Evolutionary conservation across 2,113 vertebrate genomes (phyloP).

Genomic region (Suricata suricatta): DNA sequence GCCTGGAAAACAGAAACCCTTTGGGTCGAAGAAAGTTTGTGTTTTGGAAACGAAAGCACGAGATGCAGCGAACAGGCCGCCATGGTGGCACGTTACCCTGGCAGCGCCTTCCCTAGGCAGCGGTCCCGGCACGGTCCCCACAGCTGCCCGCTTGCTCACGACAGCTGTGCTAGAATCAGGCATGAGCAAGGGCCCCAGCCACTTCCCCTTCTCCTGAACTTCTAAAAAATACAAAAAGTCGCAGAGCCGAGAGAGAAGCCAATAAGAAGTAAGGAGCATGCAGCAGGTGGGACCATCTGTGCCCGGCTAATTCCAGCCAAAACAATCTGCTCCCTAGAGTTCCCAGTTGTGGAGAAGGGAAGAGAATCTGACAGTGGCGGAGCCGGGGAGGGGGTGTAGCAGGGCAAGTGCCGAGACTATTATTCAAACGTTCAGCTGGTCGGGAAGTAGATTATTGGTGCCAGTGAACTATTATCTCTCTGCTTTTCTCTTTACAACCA

Average conservation of each 20-base stretch:
- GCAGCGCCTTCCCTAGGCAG: neutral
- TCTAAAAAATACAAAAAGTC: conserved; percentile 79
- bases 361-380: conserved; percentile 70
- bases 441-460: conserved; percentile 69
- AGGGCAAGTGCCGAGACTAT: conserved; percentile 62
- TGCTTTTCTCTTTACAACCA: conserved; percentile 64
- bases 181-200: conserved; percentile 80
- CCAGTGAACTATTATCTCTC: conserved; percentile 69
- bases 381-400: conserved; percentile 69
- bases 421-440: conserved; percentile 35
- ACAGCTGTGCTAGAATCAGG: conserved; percentile 79
- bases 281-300: conserved; percentile 89
- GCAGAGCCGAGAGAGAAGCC: conserved; percentile 77
- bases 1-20: conserved; percentile 75
- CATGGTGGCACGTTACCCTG: neutral
- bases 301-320: conserved; percentile 80
- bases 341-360: conserved; percentile 78
- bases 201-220: conserved; percentile 80
- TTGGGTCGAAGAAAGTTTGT: conserved; percentile 59
- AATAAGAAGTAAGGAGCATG: conserved; percentile 83
- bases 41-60: conserved; percentile 58
- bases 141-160: conserved; percentile 8
- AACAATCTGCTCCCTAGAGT: conserved; percentile 83
- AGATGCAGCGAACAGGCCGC: conserved; percentile 60
- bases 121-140: neutral